These are phyloP conservation scores for Oscheius onirici DNA, from an alignment of 2,888 invertebrate genomes.

Conservation along the genomic window DNA sequence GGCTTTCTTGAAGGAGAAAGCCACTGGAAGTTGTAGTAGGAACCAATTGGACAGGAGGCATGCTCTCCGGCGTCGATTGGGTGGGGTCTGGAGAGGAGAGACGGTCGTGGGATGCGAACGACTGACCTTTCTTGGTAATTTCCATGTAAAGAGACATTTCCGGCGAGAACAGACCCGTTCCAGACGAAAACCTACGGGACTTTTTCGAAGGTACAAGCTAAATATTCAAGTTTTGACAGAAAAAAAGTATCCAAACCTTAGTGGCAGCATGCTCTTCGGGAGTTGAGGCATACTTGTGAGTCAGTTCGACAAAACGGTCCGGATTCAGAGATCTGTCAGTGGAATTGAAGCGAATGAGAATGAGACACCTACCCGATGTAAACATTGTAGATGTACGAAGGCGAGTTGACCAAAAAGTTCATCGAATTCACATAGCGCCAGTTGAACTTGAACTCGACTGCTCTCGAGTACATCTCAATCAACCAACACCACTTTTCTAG, in stretches of 20 bases:
- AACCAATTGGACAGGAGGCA: conserved; percentile 8
- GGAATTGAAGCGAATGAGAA: conserved; percentile 5
- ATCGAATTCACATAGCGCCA: conserved; percentile 44
- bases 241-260: neutral
- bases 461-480: conserved; percentile 39
- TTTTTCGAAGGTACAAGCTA: neutral
- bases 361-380: conserved; percentile 37
- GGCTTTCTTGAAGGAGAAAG: neutral
- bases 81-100: too few relatives aligned
- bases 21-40: neutral
- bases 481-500: conserved; percentile 56
- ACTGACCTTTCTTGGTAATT: neutral
- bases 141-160: conserved; percentile 20
- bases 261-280: neutral
- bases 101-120: too few relatives aligned
- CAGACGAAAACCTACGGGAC: neutral
- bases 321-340: conserved; percentile 33
- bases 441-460: conserved; percentile 18
- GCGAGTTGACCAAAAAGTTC: conserved; percentile 28
- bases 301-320: conserved; percentile 35
- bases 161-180: neutral
- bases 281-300: conserved; percentile 24
- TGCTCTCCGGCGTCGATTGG: neutral
- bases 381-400: conserved; percentile 4
- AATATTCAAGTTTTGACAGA: neutral